Percentiles rank a stretch among this genome's conserved stretches.
These are phyloP conservation scores for Leptopilina drosophilae DNA, from an alignment of 2,888 invertebrate genomes.

Conservation along the genomic window DNA sequence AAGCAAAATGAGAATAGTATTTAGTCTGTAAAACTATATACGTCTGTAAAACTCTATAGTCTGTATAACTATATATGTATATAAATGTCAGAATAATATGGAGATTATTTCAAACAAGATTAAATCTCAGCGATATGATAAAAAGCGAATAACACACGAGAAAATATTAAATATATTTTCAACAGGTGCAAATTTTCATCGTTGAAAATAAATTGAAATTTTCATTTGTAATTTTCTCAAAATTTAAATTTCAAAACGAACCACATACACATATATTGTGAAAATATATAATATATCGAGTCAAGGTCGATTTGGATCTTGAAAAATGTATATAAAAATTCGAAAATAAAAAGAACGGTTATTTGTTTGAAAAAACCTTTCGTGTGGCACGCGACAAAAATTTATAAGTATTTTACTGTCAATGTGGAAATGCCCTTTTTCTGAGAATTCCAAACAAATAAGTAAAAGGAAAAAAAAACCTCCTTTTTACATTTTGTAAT, in stretches of 20 bases:
- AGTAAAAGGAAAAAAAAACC: background rate
- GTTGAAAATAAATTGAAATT: background rate
- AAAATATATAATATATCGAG: background rate
- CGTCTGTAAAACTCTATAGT: background rate
- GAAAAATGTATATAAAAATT: constrained; percentile 2
- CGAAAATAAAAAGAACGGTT: constrained; percentile 3
- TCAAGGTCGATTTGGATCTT: constrained; percentile 27
- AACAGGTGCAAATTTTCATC: background rate
- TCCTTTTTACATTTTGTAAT: no score
- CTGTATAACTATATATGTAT: background rate
- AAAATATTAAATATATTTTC: background rate
- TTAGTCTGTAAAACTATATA: background rate
- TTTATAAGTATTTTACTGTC: constrained; percentile 5
- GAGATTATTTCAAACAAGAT: constrained; percentile 7
- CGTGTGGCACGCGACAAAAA: constrained; percentile 44
- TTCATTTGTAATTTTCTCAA: background rate
- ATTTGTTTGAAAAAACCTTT: constrained; percentile 29
- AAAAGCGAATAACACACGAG: background rate
- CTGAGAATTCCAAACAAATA: background rate
- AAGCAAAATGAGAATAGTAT: constrained; percentile 9
- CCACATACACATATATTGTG: background rate
- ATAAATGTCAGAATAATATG: no score
- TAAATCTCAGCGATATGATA: background rate
- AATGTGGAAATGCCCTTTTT: background rate
- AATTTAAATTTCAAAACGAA: constrained; percentile 5